These are phyloP conservation scores for Hedya salicella DNA, from an alignment of 2,888 invertebrate species.

Conservation along the genomic window DNA sequence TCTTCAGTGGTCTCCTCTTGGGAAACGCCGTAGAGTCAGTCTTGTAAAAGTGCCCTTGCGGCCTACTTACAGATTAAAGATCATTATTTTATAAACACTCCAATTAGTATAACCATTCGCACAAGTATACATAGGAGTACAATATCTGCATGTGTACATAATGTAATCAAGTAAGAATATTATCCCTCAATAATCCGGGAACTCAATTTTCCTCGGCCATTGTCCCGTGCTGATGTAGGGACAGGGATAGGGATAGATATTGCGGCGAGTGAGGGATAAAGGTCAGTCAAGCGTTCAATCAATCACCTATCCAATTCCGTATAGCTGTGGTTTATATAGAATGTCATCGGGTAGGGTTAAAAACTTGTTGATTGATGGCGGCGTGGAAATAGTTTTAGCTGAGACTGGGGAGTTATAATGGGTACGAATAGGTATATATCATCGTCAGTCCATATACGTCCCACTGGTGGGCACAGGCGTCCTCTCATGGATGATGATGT, in stretches of 20 bases:
- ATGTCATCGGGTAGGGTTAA: not conserved
- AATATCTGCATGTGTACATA: not conserved
- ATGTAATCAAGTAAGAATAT: conserved; percentile 10
- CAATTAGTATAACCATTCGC: too few species aligned
- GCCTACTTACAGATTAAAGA: too few species aligned
- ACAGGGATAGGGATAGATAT: not conserved
- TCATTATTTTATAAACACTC: too few species aligned
- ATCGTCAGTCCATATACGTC: too few species aligned
- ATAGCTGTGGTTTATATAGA: not conserved
- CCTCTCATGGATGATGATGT: too few species aligned
- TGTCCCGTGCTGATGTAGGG: not conserved
- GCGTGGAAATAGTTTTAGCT: not conserved
- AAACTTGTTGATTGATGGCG: conserved; percentile 1
- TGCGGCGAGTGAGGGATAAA: conserved; percentile 3
- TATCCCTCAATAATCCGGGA: conserved; percentile 9
- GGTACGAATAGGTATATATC: too few species aligned
- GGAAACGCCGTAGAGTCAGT: too few species aligned
- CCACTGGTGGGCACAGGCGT: too few species aligned
- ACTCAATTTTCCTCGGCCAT: conserved; percentile 9
- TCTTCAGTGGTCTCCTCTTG: too few species aligned
- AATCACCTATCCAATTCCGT: conserved; percentile 12
- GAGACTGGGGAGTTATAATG: too few species aligned
- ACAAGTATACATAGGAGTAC: too few species aligned
- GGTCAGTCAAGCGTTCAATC: conserved; percentile 11
- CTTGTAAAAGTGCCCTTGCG: too few species aligned